Evolutionary conservation across 2,113 vertebrate species (phyloP).

Genomic region (Aleadryas rufinucha): DNA sequence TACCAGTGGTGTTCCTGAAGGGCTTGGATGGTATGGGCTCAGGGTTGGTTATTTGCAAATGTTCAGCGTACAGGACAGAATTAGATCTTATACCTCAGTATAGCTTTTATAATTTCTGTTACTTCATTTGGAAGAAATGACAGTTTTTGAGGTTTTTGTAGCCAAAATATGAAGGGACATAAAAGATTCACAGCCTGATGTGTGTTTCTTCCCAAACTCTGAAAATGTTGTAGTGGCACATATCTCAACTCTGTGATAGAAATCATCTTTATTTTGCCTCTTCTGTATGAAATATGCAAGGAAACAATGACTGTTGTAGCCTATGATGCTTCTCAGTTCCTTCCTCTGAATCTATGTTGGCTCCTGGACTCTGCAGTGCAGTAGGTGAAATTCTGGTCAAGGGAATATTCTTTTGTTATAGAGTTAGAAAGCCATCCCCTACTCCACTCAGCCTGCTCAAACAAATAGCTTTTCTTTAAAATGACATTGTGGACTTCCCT

Average conservation of each 20-base stretch:
- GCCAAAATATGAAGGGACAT: rapidly evolving
- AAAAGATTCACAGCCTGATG: neutral
- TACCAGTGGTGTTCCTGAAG: neutral
- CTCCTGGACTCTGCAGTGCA: neutral
- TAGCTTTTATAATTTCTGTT: neutral
- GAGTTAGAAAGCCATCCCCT: neutral
- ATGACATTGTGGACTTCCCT: neutral
- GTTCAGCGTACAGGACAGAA: neutral
- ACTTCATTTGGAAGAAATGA: neutral
- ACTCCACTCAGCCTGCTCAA: neutral
- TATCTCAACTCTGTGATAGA: neutral
- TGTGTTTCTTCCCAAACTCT: neutral
- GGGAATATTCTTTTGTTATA: neutral
- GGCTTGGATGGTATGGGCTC: rapidly evolving
- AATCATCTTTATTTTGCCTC: neutral
- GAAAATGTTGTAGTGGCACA: neutral
- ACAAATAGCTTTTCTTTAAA: neutral
- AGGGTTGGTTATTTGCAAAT: neutral
- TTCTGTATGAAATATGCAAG: neutral
- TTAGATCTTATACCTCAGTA: neutral
- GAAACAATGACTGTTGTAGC: neutral
- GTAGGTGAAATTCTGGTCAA: neutral
- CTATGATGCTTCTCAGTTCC: neutral
- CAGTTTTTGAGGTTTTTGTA: neutral
- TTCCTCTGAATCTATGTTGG: neutral